These are phyloP conservation scores for Homalodisca vitripennis DNA, from an alignment of 1,140 invertebrate species.

Conservation along the genomic window DNA sequence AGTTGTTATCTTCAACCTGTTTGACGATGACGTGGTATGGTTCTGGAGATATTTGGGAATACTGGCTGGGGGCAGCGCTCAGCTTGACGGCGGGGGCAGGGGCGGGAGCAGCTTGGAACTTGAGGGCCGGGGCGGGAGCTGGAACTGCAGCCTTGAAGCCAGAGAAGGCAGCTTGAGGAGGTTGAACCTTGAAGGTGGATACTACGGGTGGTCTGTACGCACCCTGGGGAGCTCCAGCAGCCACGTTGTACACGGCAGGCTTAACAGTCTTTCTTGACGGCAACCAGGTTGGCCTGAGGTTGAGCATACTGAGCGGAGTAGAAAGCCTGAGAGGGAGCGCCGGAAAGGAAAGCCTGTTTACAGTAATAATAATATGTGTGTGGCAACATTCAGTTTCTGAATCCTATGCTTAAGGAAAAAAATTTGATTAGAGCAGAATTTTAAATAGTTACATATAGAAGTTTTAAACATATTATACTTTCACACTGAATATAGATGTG, in stretches of 20 bases:
- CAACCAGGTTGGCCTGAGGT: conserved; percentile 4
- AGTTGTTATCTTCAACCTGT: conserved; percentile 50
- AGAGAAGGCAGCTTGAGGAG: not conserved
- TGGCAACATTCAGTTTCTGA: too few species aligned
- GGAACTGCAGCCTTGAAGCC: not conserved
- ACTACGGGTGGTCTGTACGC: not conserved
- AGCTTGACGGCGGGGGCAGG: conserved; percentile 1
- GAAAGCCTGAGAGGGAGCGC: not conserved
- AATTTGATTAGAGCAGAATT: too few species aligned
- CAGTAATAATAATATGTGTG: too few species aligned
- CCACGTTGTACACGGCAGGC: not conserved
- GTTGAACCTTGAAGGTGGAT: not conserved
- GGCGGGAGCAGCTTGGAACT: not conserved
- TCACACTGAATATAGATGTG: too few species aligned
- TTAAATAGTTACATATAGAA: too few species aligned
- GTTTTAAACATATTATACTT: too few species aligned
- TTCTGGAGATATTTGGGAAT: not conserved
- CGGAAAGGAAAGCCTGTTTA: not conserved
- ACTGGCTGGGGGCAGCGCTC: not conserved
- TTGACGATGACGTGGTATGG: conserved; percentile 48
- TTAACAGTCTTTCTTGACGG: conserved; percentile 1
- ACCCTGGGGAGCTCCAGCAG: not conserved
- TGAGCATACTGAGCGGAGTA: conserved; percentile 11
- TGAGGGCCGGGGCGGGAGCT: not conserved
- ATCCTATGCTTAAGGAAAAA: too few species aligned